Percentiles rank a stretch among this genome's conserved stretches.
phyloP scores from a whole-genome alignment of 2,797 vertebrate genomes.

The Coregonus sp. region DNA sequence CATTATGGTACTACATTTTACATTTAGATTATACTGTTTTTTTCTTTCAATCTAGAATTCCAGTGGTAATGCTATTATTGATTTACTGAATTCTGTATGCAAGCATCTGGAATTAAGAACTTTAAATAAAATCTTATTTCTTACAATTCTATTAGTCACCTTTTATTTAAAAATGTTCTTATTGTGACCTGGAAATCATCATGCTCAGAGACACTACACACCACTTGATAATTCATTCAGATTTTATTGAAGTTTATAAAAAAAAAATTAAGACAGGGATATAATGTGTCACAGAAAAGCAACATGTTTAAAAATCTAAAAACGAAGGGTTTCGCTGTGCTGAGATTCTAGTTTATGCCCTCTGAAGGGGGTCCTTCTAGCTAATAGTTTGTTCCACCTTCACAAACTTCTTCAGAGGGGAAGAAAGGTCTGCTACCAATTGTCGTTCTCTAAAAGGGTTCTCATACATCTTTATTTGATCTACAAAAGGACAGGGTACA shows the following conservation, averaged over 20 bases:
- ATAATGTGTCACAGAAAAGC: conserved; percentile 66
- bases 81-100: not conserved
- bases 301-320: conserved; percentile 69
- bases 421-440: conserved; percentile 50
- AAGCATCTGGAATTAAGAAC: not conserved
- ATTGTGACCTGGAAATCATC: not conserved
- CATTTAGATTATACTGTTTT: conserved; percentile 53
- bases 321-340: conserved; percentile 52
- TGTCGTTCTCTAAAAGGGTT: conserved; percentile 50
- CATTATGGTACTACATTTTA: conserved; percentile 40
- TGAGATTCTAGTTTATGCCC: conserved; percentile 60
- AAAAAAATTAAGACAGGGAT: conserved; percentile 67
- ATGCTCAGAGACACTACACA: not conserved
- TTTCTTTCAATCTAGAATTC: not conserved
- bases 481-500: conserved; percentile 55
- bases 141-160: conserved; percentile 1
- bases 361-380: conserved; percentile 41
- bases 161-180: not conserved
- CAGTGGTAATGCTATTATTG: not conserved
- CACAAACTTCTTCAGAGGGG: conserved; percentile 45
- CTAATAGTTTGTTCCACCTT: conserved; percentile 55
- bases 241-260: conserved; percentile 51
- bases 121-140: conserved; percentile 5
- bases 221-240: conserved; percentile 38
- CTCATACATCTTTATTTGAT: conserved; percentile 44